phyloP scores from a whole-genome alignment of 2,113 vertebrate genomes.

The Zosterops japonicus region DNA sequence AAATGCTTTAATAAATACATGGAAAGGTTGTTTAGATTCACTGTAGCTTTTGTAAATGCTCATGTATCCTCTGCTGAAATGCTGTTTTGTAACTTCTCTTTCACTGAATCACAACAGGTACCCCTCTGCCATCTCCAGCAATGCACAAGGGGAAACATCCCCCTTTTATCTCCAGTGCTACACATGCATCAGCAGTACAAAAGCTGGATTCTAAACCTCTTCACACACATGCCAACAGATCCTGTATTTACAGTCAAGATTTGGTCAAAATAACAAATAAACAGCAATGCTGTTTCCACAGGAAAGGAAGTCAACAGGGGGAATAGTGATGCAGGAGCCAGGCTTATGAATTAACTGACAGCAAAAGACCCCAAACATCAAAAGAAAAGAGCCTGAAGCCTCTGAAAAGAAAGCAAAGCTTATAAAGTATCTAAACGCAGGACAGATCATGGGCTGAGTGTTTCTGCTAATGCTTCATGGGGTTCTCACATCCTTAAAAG shows the following conservation, averaged over 20 bases:
- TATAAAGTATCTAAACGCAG: neutral
- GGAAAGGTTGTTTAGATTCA: conserved; percentile 21
- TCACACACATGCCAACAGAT: neutral
- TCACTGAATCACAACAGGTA: conserved; percentile 52
- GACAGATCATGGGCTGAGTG: neutral
- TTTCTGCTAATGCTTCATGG: neutral
- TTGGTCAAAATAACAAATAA: conserved; percentile 5
- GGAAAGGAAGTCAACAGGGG: neutral
- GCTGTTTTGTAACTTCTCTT: conserved; percentile 48
- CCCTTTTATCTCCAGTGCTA: conserved; percentile 37
- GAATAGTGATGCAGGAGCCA: neutral
- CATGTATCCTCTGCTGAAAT: conserved; percentile 38
- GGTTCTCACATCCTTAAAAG: neutral
- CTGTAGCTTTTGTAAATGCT: conserved; percentile 42
- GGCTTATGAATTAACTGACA: neutral
- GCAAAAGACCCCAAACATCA: neutral
- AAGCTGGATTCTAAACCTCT: conserved; percentile 6
- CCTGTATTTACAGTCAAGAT: neutral
- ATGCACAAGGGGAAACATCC: conserved; percentile 27
- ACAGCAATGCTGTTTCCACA: neutral
- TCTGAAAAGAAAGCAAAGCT: neutral
- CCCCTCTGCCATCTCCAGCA: conserved; percentile 10
- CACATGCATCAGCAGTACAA: neutral
- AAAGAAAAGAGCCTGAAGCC: neutral
- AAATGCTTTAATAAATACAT: conserved; percentile 47